phyloP scores from a whole-genome alignment of 2,888 invertebrate species.

The Lutraria lutraria region DNA sequence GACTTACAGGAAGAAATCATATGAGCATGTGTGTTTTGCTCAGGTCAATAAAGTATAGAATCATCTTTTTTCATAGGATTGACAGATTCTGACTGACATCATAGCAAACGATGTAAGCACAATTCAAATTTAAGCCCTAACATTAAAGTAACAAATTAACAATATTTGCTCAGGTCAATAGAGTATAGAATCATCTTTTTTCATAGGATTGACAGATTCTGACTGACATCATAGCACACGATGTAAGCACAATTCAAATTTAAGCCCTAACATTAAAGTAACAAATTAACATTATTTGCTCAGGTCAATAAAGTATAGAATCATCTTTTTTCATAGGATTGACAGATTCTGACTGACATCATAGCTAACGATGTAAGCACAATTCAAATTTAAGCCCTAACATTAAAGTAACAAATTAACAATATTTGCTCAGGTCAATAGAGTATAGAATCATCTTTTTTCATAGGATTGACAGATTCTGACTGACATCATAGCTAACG shows the following conservation, averaged over 20 bases:
- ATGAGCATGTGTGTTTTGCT: too few relatives aligned
- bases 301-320: conserved; percentile 38
- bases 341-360: conserved; percentile 56
- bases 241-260: too few relatives aligned
- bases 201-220: conserved; percentile 60
- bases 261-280: too few relatives aligned
- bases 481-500: conserved; percentile 32
- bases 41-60: conserved; percentile 38
- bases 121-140: too few relatives aligned
- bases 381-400: neutral
- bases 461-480: conserved; percentile 56
- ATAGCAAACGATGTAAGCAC: too few relatives aligned
- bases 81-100: conserved; percentile 56
- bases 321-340: conserved; percentile 51
- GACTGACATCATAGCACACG: conserved; percentile 55
- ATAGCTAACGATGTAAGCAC: conserved; percentile 37
- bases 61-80: conserved; percentile 51
- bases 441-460: conserved; percentile 21
- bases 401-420: neutral
- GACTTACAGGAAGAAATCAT: too few relatives aligned
- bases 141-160: too few relatives aligned
- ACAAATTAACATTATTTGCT: too few relatives aligned
- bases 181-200: conserved; percentile 22
- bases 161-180: conserved; percentile 56
- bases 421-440: conserved; percentile 23